Evolutionary conservation across 2,797 vertebrate genomes (phyloP).

Genomic region (Ambastaia sidthimunki): DNA sequence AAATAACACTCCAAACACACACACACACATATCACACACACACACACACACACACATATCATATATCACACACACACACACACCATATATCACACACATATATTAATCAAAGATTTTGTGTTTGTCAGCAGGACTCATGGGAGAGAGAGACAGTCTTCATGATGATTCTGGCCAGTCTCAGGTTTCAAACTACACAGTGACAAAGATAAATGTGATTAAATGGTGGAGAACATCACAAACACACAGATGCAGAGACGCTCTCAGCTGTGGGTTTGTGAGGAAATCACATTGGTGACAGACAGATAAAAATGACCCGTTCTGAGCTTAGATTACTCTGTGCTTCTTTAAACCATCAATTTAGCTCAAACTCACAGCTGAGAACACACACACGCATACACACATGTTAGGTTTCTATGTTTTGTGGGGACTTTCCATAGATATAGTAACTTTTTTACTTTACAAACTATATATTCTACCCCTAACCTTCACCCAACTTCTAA

Average conservation of each 20-base stretch:
- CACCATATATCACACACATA: conserved; percentile 6
- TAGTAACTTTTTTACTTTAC: too few species aligned
- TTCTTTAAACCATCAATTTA: conserved; percentile 48
- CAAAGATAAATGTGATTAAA: conserved; percentile 27
- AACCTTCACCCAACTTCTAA: too few species aligned
- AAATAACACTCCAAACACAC: background rate
- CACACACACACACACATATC: conserved; percentile 5
- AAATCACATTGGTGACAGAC: conserved; percentile 35
- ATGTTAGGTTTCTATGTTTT: too few species aligned
- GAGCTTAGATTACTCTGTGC: conserved; percentile 52
- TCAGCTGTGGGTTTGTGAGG: conserved; percentile 21
- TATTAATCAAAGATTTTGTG: too few species aligned
- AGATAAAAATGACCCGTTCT: conserved; percentile 51
- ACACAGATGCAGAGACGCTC: background rate
- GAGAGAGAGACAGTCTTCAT: conserved; percentile 16
- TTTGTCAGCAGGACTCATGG: background rate
- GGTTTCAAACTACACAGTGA: conserved; percentile 9
- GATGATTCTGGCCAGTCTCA: conserved; percentile 33
- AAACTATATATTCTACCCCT: too few species aligned
- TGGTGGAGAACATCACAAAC: conserved; percentile 1
- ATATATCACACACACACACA: too few species aligned
- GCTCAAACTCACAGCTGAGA: background rate
- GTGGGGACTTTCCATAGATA: too few species aligned
- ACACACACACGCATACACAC: conserved; percentile 2
- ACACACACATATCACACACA: too few species aligned